These are phyloP conservation scores for Arctocebus calabarensis DNA, from an alignment of 2,797 vertebrate species.

Conservation along the genomic window DNA sequence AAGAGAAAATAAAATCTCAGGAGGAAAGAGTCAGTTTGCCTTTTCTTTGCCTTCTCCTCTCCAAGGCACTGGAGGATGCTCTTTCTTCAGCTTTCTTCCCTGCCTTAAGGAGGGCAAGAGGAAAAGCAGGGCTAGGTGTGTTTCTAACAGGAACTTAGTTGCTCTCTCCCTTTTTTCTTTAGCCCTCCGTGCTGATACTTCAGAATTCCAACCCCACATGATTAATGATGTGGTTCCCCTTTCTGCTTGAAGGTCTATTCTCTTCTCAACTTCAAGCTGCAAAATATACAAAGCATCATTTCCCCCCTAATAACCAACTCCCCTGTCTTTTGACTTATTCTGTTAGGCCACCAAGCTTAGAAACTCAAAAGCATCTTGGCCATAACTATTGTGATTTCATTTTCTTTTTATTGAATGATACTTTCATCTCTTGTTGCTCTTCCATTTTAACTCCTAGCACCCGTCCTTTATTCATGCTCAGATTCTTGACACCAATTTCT, in stretches of 20 bases:
- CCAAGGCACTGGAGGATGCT: background rate
- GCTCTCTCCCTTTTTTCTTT: background rate
- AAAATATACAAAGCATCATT: background rate
- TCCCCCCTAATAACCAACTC: background rate
- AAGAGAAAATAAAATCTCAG: background rate
- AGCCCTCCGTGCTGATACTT: background rate
- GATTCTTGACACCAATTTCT: background rate
- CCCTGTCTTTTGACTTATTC: background rate
- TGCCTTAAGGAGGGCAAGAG: rapidly evolving
- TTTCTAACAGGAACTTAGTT: background rate
- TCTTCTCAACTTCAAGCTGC: background rate
- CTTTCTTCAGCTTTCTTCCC: background rate
- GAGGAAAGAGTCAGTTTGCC: background rate
- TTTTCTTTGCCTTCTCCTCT: background rate
- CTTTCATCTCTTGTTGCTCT: background rate
- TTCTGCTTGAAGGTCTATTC: background rate
- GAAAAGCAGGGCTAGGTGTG: background rate
- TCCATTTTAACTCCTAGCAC: background rate
- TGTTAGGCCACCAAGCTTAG: background rate
- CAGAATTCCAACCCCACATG: background rate
- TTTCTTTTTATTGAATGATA: background rate
- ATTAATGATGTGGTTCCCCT: background rate
- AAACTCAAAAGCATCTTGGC: background rate
- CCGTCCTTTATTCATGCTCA: background rate
- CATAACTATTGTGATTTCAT: background rate